Percentiles rank a stretch among this genome's conserved stretches.
Conservation (phyloP, 2,113 vertebrate genomes). For the Scomber colias region DNA sequence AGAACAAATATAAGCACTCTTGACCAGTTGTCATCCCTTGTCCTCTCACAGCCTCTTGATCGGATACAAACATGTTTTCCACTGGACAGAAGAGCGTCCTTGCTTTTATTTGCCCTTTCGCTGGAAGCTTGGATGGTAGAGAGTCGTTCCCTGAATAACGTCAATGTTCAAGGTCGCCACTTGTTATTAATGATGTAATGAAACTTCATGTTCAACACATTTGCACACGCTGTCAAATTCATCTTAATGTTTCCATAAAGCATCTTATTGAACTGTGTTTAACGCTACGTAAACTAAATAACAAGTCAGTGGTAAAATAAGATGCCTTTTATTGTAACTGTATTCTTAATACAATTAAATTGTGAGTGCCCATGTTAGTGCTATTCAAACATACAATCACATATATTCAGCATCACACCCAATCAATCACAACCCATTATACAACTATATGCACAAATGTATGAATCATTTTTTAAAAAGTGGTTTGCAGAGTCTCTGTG, state of each 20-base stretch:
- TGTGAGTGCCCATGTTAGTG: no score
- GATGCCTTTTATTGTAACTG: no score
- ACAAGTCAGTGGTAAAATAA: background rate
- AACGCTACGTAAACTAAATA: background rate
- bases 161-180: background rate
- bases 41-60: constrained; percentile 13
- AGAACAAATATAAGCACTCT: constrained; percentile 18
- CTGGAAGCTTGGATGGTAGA: constrained; percentile 6
- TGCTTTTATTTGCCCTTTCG: background rate
- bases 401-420: no score
- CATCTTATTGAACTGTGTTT: constrained; percentile 4
- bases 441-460: no score
- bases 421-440: no score
- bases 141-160: background rate
- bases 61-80: background rate
- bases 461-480: no score
- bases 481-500: no score
- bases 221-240: background rate
- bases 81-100: background rate
- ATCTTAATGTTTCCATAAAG: background rate
- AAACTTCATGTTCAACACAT: background rate
- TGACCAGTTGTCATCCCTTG: constrained; percentile 6
- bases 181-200: background rate
- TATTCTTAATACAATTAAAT: no score
- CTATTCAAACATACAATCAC: no score